These are phyloP conservation scores for Drosophila pegasa DNA, from an alignment of 2,888 invertebrate species.

Conservation along the genomic window DNA sequence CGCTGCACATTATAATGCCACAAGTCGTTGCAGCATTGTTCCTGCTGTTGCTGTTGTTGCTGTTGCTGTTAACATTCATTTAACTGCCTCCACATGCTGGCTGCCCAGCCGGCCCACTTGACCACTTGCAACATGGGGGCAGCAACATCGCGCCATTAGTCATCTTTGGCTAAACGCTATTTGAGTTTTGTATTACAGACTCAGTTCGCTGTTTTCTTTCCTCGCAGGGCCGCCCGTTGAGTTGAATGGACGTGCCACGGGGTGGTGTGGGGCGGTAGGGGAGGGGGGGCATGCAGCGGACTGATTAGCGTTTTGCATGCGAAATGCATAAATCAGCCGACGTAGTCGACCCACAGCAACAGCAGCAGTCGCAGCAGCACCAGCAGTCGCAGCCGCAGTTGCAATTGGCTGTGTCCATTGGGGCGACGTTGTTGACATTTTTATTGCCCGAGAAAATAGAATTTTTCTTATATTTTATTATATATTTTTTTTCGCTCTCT, in stretches of 20 bases:
- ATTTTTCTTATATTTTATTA: conserved; percentile 59
- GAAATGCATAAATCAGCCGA: conserved; percentile 73
- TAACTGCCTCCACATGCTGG: conserved; percentile 55
- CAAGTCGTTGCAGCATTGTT: conserved; percentile 35
- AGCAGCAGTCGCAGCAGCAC: conserved; percentile 27
- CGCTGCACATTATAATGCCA: conserved; percentile 25
- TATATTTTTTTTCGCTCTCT: conserved; percentile 15
- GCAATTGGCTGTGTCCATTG: conserved; percentile 57
- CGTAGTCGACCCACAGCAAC: conserved; percentile 32
- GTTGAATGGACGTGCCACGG: neutral
- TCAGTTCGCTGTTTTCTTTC: conserved; percentile 41
- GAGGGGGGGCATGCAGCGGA: conserved; percentile 26
- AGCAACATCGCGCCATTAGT: conserved; percentile 64
- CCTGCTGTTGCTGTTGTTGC: conserved; percentile 34
- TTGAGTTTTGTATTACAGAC: conserved; percentile 64
- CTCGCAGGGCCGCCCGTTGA: conserved; percentile 48
- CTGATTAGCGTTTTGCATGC: conserved; percentile 80
- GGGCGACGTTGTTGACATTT: conserved; percentile 73
- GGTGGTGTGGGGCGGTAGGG: too few relatives aligned
- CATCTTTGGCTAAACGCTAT: conserved; percentile 76
- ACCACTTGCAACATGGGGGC: conserved; percentile 61
- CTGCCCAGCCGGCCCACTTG: conserved; percentile 51
- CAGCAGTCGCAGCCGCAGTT: conserved; percentile 34
- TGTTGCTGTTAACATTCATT: conserved; percentile 57
- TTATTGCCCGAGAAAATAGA: conserved; percentile 79